phyloP scores from a whole-genome alignment of 2,113 vertebrate species.

The Myrmophylax atrothorax region DNA sequence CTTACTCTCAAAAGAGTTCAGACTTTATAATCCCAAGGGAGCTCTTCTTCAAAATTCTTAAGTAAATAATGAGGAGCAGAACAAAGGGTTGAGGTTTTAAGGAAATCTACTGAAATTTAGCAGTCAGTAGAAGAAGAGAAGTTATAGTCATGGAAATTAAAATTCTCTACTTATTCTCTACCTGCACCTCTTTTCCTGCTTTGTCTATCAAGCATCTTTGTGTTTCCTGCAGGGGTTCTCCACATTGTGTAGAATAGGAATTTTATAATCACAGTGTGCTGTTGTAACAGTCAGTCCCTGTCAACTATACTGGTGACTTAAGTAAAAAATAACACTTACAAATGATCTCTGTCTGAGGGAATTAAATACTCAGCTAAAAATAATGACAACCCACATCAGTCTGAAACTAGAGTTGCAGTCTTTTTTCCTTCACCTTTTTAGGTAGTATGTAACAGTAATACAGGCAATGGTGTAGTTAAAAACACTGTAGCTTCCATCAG shows the following conservation, averaged over 20 bases:
- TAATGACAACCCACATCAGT: background rate
- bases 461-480: background rate
- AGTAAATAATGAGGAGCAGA: slow-evolving; percentile 9
- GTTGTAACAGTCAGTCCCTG: background rate
- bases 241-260: background rate
- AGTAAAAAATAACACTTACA: background rate
- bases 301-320: background rate
- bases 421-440: background rate
- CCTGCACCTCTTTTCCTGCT: background rate
- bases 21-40: background rate
- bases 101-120: background rate
- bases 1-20: background rate
- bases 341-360: background rate
- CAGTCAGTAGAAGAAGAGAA: background rate
- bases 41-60: background rate
- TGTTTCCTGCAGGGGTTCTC: background rate
- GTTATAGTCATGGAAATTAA: background rate
- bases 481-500: fast-evolving
- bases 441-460: background rate
- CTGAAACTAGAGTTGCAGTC: background rate
- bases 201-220: background rate
- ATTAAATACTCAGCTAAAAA: background rate
- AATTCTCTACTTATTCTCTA: background rate
- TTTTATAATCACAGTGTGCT: background rate
- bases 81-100: background rate